Evolutionary conservation across 1,140 invertebrate genomes (phyloP).

Genomic region (Epicauta chinensis): DNA sequence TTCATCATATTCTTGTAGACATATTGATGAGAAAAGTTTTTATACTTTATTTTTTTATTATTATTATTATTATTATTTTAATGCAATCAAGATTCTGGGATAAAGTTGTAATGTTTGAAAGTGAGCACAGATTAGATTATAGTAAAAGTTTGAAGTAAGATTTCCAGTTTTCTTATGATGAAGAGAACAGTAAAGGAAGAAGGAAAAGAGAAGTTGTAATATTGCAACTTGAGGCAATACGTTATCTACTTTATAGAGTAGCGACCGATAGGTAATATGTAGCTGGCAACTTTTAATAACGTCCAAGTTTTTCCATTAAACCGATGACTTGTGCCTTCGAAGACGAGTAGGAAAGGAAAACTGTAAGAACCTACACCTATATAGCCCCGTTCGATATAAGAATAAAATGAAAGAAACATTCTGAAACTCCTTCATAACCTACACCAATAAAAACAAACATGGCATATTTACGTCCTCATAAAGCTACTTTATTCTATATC

Average conservation of each 20-base stretch:
- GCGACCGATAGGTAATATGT: slow-evolving; percentile 22
- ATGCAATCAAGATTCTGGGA: slow-evolving; percentile 22
- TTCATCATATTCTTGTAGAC: neutral
- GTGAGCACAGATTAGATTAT: slow-evolving; percentile 26
- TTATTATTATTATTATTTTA: slow-evolving; percentile 23
- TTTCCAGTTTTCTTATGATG: slow-evolving; percentile 12
- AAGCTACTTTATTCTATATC: slow-evolving; percentile 8
- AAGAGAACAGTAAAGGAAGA: too few relatives aligned
- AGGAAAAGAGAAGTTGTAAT: neutral
- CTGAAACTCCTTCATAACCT: slow-evolving; percentile 6
- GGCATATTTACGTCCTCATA: slow-evolving; percentile 11
- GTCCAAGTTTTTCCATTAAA: slow-evolving; percentile 31
- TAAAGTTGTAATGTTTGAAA: slow-evolving; percentile 24
- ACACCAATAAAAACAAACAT: slow-evolving; percentile 15
- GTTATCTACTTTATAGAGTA: slow-evolving; percentile 22
- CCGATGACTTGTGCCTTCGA: slow-evolving; percentile 15
- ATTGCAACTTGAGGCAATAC: slow-evolving; percentile 20
- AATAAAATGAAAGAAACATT: slow-evolving; percentile 2
- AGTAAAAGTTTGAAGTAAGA: slow-evolving; percentile 20
- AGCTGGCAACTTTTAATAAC: slow-evolving; percentile 28
- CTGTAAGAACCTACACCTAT: too few relatives aligned
- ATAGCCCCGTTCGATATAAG: too few relatives aligned
- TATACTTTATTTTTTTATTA: neutral
- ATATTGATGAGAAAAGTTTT: neutral
- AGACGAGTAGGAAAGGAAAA: slow-evolving; percentile 1